Base-by-base conservation (phyloP, 2,888 invertebrate species). In the Trimorus sp. region DNA sequence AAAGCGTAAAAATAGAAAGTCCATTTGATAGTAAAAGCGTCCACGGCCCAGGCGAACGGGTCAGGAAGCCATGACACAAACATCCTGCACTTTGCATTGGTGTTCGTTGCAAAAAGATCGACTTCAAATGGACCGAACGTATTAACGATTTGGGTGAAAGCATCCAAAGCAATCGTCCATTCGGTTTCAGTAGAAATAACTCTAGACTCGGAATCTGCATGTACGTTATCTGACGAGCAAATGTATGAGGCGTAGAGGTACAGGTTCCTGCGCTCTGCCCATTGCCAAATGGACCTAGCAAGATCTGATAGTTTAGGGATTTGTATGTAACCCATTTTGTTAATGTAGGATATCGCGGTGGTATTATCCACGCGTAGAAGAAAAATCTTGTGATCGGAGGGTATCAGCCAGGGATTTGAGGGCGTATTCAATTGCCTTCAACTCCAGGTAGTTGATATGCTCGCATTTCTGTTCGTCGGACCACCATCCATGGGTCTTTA, bases 401-500 rank as follows among this genome's bases (percentile, higher is more conserved):
- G 65, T 9, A 11, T 14, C 11, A 7, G 51, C 58, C 14, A 74
- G 65, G 15, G 63, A 74, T 40, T 26, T 74, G 14, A 74, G 14
- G 2, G 51, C 74, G 36, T 66, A 75, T 7, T 75, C n/a, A 9
- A 59, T 26, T 14, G 74, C 74, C n/a, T 66, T 66, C 4, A 75
- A 36, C 9, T 73, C 73, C 7, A 73, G 36, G 26, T 14, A 56
- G 82, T 87, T 79, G 62, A 87, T 84, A 68, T 85, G 62, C 38
- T 36, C 26, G 2, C 12, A 49, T 48, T 65, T 69, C 77, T 85
- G 65, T 26, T 7, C 7, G 8, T 38, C 42, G 16, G 76, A 66
- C 86, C 86, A 87, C 54, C 79, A 85, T 12, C 87, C 86, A 63
- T 71, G 56, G 14, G 81, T 69, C 54, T 54, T 82, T 15, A 79